A percentile compares a stretch with the other conserved stretches of the same genome.
phyloP scores from a whole-genome alignment of 1,140 invertebrate genomes.

The Stegodyphus mimosarum region DNA sequence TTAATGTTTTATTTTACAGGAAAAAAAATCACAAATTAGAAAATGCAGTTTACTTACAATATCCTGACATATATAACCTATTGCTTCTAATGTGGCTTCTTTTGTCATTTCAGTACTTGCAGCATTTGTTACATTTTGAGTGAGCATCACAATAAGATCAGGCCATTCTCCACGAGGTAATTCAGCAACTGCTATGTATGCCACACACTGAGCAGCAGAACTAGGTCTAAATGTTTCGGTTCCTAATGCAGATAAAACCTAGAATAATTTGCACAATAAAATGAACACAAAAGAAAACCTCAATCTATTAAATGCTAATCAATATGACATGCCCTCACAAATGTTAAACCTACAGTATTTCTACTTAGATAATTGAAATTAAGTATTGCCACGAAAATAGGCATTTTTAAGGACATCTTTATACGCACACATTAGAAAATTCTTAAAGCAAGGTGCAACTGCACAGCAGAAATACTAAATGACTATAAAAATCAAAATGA shows the following conservation, averaged over 20 bases:
- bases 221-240: constrained; percentile 95
- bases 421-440: too few relatives aligned
- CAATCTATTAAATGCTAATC: too few relatives aligned
- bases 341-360: too few relatives aligned
- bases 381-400: too few relatives aligned
- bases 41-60: constrained; percentile 72
- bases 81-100: constrained; percentile 95
- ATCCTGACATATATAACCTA: constrained; percentile 88
- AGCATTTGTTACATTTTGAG: constrained; percentile 85
- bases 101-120: constrained; percentile 92
- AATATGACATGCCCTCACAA: too few relatives aligned
- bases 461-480: too few relatives aligned
- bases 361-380: too few relatives aligned
- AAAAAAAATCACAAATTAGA: background rate
- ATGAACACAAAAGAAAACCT: too few relatives aligned
- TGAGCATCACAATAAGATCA: constrained; percentile 86
- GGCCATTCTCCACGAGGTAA: constrained; percentile 81
- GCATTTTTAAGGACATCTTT: too few relatives aligned
- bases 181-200: constrained; percentile 97
- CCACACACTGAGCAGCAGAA: constrained; percentile 98
- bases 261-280: constrained; percentile 19
- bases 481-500: too few relatives aligned
- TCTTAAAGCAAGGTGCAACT: too few relatives aligned
- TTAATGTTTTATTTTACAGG: too few relatives aligned
- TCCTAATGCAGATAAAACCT: constrained; percentile 92